Conservation (phyloP, 2,888 invertebrate species). For the Uloborus plumipes region DNA sequence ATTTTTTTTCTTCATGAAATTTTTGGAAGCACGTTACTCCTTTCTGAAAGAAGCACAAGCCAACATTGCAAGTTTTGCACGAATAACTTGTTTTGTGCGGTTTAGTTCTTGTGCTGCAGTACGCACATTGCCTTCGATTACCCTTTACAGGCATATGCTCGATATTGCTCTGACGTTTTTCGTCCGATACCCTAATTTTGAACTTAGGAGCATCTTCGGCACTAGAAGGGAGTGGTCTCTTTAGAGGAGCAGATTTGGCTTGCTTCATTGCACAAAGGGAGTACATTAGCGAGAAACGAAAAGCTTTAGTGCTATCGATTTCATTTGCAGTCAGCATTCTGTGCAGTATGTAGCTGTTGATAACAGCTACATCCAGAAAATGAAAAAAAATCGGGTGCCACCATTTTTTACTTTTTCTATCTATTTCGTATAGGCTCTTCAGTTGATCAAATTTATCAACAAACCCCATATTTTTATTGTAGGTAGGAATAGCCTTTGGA, state of each 20-base stretch:
- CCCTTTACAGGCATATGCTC: conserved; percentile 2
- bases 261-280: background rate
- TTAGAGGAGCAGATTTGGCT: background rate
- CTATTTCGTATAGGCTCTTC: background rate
- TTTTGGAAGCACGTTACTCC: too few relatives aligned
- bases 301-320: background rate
- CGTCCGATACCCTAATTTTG: background rate
- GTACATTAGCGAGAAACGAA: background rate
- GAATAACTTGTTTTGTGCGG: background rate
- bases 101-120: background rate
- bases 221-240: background rate
- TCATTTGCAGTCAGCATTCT: conserved; percentile 3
- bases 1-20: too few relatives aligned
- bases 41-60: too few relatives aligned
- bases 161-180: background rate
- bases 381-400: conserved; percentile 9
- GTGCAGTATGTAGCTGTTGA: conserved; percentile 4
- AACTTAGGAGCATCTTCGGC: background rate
- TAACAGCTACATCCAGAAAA: conserved; percentile 1
- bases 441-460: conserved; percentile 6
- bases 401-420: conserved; percentile 1
- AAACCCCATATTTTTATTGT: conserved; percentile 2
- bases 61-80: too few relatives aligned
- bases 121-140: background rate
- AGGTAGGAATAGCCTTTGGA: conserved; percentile 2